A percentile compares a stretch with the other conserved stretches of the same genome.
These are phyloP conservation scores for Trachops cirrhosus DNA, from an alignment of 2,797 vertebrate genomes.

Conservation along the genomic window DNA sequence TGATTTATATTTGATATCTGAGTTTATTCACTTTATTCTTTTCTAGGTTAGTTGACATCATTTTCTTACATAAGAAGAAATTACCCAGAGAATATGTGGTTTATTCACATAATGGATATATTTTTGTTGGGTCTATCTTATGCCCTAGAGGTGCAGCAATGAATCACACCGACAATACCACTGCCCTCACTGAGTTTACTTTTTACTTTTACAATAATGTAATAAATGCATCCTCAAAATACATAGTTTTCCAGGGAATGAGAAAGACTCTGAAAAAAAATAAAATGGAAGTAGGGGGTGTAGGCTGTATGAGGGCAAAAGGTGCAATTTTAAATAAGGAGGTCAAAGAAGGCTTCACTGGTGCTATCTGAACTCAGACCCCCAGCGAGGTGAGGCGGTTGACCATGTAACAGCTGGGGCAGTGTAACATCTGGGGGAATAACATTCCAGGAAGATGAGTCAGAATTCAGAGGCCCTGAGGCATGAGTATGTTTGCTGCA, in stretches of 20 bases:
- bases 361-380: background rate
- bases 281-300: background rate
- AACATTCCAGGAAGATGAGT: background rate
- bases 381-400: background rate
- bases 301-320: background rate
- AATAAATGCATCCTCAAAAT: background rate
- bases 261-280: background rate
- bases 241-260: background rate
- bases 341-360: rapidly evolving
- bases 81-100: background rate
- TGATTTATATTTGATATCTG: background rate
- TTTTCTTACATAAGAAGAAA: background rate
- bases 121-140: background rate
- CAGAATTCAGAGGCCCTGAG: background rate
- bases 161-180: background rate
- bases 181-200: background rate
- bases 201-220: background rate
- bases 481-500: rapidly evolving
- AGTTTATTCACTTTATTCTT: background rate
- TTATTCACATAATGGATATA: background rate
- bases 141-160: background rate
- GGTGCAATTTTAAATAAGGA: background rate
- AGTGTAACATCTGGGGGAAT: background rate
- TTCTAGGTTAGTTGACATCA: background rate
- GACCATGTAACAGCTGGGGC: background rate